Evolutionary conservation across 2,888 invertebrate genomes (phyloP), one percentile per base, ranked within the genome.

Genomic region (Acleris holmiana): DNA sequence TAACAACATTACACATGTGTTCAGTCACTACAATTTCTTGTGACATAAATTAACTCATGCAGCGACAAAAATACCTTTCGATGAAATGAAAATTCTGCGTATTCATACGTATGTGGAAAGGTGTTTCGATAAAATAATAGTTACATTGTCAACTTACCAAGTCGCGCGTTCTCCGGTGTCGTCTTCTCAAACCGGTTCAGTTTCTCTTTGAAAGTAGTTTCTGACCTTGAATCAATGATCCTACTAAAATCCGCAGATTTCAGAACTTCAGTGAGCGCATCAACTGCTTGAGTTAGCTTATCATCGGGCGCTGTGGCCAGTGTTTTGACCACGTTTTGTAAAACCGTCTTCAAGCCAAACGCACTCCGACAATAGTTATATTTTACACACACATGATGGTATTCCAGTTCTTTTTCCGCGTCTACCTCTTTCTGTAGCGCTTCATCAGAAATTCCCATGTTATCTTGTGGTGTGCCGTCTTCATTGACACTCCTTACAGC

Each of bases 361-460:
- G 59, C 61, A 0, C 62, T 70, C n/a, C 78, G 69, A 58, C 88
- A 88, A 4, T 85, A 74, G 0, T 72, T 69, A 41, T 83, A 76
- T 67, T 78, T 77, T 2, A 67, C 68, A 53, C 86, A 87, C 0
- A 79, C 78, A 5, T 79, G 76, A 2, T 66, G 54, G 4, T 74
- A 67, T 70, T 84, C 82, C 0, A 73, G 18, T 0, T 69, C 60
- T 2, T 71, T 71, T 61, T 76, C 79, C 0, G 69, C 76, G 0
- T 78, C 73, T 0, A 85, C 29, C 61, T 79, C 79, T 7, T 74
- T 76, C 23, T 73, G 57, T 0, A 82, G 69, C 0, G 69, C 50
- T 1, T 73, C 69, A 0, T 67, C 61, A 7, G 44, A 44, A 1
- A 44, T 44, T 17, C 44, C n/a, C 5, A 5, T 3, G 3, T 10